These are phyloP conservation scores for Cydia fagiglandana DNA, from an alignment of 1,140 invertebrate species.

Conservation along the genomic window DNA sequence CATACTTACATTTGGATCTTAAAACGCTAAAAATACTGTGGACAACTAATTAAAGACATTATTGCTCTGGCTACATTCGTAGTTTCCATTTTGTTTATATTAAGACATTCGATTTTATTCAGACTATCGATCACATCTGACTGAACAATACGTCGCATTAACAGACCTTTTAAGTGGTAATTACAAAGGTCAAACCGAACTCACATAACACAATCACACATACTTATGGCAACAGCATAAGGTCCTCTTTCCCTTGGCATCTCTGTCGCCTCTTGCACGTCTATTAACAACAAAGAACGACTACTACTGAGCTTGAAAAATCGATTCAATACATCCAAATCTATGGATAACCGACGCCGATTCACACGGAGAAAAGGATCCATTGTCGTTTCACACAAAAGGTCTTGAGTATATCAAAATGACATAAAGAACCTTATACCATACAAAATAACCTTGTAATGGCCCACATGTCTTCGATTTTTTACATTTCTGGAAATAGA, in stretches of 20 bases:
- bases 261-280: background rate
- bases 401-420: slow-evolving; percentile 74
- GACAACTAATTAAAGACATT: background rate
- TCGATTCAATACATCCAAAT: slow-evolving; percentile 72
- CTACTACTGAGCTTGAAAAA: slow-evolving; percentile 77
- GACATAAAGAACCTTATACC: slow-evolving; percentile 73
- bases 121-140: slow-evolving; percentile 38
- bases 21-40: background rate
- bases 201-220: background rate
- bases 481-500: slow-evolving; percentile 70
- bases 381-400: slow-evolving; percentile 66
- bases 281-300: slow-evolving; percentile 69
- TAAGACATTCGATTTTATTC: slow-evolving; percentile 24
- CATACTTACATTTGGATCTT: too few species aligned
- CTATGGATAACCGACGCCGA: slow-evolving; percentile 53
- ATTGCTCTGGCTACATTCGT: background rate
- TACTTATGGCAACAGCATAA: slow-evolving; percentile 47
- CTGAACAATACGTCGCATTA: slow-evolving; percentile 41
- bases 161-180: slow-evolving; percentile 52
- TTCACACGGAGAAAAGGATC: slow-evolving; percentile 66
- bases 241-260: slow-evolving; percentile 8
- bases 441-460: slow-evolving; percentile 69
- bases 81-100: slow-evolving; percentile 4
- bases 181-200: slow-evolving; percentile 48
- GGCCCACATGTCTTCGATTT: slow-evolving; percentile 63